Evolutionary conservation across 2,888 invertebrate species (phyloP), one percentile per base, ranked within the genome.

Genomic region (Andrena haemorrhoa): DNA sequence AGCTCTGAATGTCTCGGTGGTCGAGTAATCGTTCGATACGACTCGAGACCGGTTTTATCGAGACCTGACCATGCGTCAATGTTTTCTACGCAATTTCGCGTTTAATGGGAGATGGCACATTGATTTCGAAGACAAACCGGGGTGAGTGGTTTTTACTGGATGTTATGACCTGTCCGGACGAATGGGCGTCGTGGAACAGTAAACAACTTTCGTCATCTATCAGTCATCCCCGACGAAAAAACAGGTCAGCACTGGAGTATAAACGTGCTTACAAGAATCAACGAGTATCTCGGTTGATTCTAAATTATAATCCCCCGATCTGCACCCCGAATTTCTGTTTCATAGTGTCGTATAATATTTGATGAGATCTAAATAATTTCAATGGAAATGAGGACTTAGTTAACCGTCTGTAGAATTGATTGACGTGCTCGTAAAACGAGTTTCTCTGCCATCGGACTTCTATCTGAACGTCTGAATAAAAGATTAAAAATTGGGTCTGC

Each of bases 41-140:
- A 26, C 20, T 29, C 29, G 23, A 66, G 65, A 78, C 75, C 77
- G 75, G 75, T 78, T 78, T 7, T 23, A 20, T 10, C 10, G 12
- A 35, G 71, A 51, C 58, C 49, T 51, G 75, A 60, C 76, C 75
- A 23, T 75, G 65, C 74, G 65, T 29, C 58, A 29, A 58, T 2
- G 7, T 16, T 65, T 77, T 75, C 58, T 47, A 35, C 58, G 26
- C 49, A 41, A 61, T 26, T 10, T 49, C 33, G 64, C 26, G 49
- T 75, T 56, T 69, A 63, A 75, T 65, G 23, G 65, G 75, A 33
- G n/a, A 49, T 10, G 23, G 1, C 23, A 1, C 10, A 16, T 41
- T 16, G 41, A 41, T 10, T 56, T 20, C 8, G 56, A 26, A 23
- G 53, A 56, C 20, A 10, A 10, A 26, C 56, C 20, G 0, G 20